These are phyloP conservation scores for Ceratoteleas bidentatus DNA, from an alignment of 1,140 invertebrate species.

Conservation along the genomic window DNA sequence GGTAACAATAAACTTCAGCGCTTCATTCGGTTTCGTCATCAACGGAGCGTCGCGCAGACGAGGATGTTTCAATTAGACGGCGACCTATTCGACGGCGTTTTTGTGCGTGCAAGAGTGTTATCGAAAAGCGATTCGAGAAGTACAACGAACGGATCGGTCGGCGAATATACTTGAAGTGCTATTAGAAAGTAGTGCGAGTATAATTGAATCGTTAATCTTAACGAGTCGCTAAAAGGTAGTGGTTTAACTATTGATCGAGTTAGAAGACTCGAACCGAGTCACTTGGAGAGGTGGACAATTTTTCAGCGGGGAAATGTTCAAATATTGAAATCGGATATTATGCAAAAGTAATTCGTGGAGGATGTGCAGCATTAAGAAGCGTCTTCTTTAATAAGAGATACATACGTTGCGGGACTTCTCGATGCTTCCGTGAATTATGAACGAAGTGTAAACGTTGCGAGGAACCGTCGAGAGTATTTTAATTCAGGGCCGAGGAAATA, in stretches of 20 bases:
- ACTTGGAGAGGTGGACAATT: neutral
- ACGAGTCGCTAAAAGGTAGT: neutral
- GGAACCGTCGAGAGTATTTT: too few relatives aligned
- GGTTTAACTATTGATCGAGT: neutral
- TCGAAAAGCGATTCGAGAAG: too few relatives aligned
- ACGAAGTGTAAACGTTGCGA: too few relatives aligned
- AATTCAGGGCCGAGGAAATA: too few relatives aligned
- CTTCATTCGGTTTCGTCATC: constrained; percentile 49
- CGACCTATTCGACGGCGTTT: constrained; percentile 15
- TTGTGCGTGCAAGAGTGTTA: neutral
- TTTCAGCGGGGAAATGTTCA: neutral
- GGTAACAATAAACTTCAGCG: constrained; percentile 59
- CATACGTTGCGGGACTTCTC: too few relatives aligned
- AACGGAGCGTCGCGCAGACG: constrained; percentile 15
- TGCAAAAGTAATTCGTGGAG: neutral
- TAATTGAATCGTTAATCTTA: neutral
- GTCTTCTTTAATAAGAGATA: neutral
- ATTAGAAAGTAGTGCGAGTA: neutral
- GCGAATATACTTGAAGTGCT: too few relatives aligned
- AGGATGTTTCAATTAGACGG: constrained; percentile 50
- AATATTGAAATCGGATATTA: neutral
- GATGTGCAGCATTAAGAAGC: neutral
- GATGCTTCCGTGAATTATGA: too few relatives aligned
- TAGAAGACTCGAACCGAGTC: neutral
- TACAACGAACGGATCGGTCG: too few relatives aligned